Base-by-base conservation (phyloP, 2,888 invertebrate genomes). In the Mythimna vitellina region DNA sequence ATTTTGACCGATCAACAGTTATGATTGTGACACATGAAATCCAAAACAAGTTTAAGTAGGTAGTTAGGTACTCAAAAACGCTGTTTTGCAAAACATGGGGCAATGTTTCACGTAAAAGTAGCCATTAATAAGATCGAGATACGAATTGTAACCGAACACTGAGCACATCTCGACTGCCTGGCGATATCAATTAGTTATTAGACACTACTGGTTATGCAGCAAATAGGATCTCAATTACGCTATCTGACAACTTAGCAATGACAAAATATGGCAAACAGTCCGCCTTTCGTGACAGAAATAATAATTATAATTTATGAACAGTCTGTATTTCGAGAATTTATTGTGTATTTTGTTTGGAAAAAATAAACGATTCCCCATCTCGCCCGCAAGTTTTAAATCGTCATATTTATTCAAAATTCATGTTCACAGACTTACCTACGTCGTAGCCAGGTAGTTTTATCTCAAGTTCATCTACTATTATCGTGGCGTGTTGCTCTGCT, bases 161-260 rank as follows among this genome's bases (percentile, higher is more conserved):
- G 32, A 66, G 56, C 65, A 65, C 81, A 84, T 81, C 74, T 65
- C 60, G 54, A 56, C 22, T 68, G 6, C 53, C 49, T 69, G n/a
- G 61, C 70, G 20, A 77, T 73, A 78, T 63, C 60, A 72, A 84
- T 83, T 72, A 62, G 51, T 68, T 72, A 70, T 83, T 72, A 67
- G 60, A 66, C 72, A 64, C 49, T 58, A 73, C 60, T 67, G 46
- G 64, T 60, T 60, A 35, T 57, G 61, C 60, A 60, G 69, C 67
- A 75, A 80, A 80, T 32, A 46, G 68, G 38, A 20, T 63, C 53
- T 64, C 67, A 73, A 70, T 80, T 73, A 81, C 49, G 57, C 35
- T 10, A 65, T 54, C 57, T 70, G 68, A 67, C 84, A 70, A 58
- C 67, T 83, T 69, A 32, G 53, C 60, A 62, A 70, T 62, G 35